A percentile compares a stretch with the other conserved stretches of the same genome.
phyloP scores from a whole-genome alignment of 2,797 vertebrate species.

The Falco cherrug region DNA sequence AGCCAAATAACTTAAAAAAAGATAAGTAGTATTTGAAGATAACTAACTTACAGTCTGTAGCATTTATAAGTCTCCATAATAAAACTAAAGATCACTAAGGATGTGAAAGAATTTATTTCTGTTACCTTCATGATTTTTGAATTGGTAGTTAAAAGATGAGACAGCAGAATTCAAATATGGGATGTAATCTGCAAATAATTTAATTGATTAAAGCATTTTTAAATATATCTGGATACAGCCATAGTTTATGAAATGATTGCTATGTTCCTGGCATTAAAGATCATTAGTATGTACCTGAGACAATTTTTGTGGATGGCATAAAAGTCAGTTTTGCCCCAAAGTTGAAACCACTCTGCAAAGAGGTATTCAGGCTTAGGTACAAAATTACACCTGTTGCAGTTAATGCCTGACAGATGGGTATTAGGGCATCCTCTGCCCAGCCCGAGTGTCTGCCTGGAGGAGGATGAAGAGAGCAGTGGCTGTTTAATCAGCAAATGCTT shows the following conservation, averaged over 20 bases:
- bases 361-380: not conserved
- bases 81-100: not conserved
- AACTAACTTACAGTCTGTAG: not conserved
- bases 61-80: not conserved
- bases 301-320: not conserved
- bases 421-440: not conserved
- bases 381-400: not conserved
- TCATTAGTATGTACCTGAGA: not conserved
- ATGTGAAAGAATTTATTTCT: not conserved
- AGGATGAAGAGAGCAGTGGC: not conserved
- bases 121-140: not conserved
- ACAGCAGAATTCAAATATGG: not conserved
- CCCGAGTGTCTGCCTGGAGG: not conserved
- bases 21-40: not conserved
- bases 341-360: not conserved
- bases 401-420: not conserved
- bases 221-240: not conserved
- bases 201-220: not conserved
- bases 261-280: not conserved
- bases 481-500: not conserved
- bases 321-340: not conserved
- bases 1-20: not conserved
- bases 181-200: not conserved
- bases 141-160: not conserved
- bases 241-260: not conserved